A percentile compares a stretch with the other conserved stretches of the same genome.
These are phyloP conservation scores for Cheilosia variabilis DNA, from an alignment of 2,888 invertebrate species.

Conservation along the genomic window DNA sequence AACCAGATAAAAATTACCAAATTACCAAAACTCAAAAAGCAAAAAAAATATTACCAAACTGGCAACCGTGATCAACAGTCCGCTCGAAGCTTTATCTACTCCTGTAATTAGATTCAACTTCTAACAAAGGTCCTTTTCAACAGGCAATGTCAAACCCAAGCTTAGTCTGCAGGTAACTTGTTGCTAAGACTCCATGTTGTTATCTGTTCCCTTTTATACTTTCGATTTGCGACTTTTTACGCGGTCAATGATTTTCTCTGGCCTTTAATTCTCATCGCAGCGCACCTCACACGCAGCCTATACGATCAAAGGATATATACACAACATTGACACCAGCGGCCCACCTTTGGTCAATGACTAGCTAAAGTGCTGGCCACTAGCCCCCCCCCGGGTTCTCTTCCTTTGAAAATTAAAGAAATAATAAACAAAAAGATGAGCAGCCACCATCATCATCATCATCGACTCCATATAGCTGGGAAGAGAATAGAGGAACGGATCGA, in stretches of 20 bases:
- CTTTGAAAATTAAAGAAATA: conserved; percentile 22
- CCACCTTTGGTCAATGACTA: conserved; percentile 57
- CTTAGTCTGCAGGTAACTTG: no score
- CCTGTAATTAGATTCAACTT: no score
- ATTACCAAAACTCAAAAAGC: no score
- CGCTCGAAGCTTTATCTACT: no score
- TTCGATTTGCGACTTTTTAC: background rate
- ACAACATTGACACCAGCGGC: conserved; percentile 3
- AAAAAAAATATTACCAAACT: no score
- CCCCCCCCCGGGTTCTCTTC: conserved; percentile 3
- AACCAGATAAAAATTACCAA: no score
- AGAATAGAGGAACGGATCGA: conserved; percentile 9
- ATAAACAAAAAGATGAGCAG: conserved; percentile 29
- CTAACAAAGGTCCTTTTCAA: no score
- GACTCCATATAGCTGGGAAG: background rate
- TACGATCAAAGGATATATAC: conserved; percentile 19
- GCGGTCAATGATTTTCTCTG: conserved; percentile 33
- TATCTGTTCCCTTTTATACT: conserved; percentile 10
- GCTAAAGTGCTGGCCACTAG: conserved; percentile 28
- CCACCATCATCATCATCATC: conserved; percentile 18
- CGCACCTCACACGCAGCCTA: background rate
- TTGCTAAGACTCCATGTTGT: conserved; percentile 14
- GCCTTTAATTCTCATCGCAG: conserved; percentile 20
- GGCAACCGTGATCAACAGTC: no score
- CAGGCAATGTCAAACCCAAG: background rate